These are phyloP conservation scores for Liasis olivaceus DNA, from an alignment of 2,797 vertebrate genomes.

Conservation along the genomic window DNA sequence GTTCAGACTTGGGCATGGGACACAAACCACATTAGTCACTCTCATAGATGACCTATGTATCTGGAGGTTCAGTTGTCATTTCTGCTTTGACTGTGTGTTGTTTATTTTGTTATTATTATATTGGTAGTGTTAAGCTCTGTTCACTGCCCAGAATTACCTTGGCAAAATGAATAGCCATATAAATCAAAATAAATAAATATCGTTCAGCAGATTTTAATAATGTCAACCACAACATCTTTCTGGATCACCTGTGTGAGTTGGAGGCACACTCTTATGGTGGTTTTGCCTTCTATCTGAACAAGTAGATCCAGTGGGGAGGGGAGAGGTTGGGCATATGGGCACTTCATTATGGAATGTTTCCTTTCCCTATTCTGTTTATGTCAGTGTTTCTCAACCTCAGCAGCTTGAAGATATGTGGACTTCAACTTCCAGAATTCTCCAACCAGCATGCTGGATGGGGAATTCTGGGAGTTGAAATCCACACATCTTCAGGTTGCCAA, in stretches of 20 bases:
- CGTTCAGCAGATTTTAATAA: neutral
- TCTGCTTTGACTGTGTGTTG: neutral
- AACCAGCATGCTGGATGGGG: too few species aligned
- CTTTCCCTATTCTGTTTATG: neutral
- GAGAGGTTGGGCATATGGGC: neutral
- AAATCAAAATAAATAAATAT: neutral
- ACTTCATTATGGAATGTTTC: neutral
- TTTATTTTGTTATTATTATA: neutral
- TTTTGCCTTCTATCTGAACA: neutral
- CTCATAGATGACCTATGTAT: neutral
- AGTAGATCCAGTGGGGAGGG: neutral
- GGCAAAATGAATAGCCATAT: neutral
- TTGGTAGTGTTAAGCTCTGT: neutral
- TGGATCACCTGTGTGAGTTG: neutral
- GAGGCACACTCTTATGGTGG: neutral
- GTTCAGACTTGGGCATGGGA: neutral
- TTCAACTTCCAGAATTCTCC: too few species aligned
- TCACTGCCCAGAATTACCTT: neutral
- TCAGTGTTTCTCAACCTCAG: too few species aligned
- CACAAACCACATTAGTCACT: neutral
- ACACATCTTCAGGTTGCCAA: too few species aligned
- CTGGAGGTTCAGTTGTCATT: neutral
- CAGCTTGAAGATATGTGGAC: too few species aligned
- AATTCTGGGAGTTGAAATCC: too few species aligned
- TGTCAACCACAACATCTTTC: neutral